Conservation (phyloP, 2,113 vertebrate genomes). For the Zapornia atra region DNA sequence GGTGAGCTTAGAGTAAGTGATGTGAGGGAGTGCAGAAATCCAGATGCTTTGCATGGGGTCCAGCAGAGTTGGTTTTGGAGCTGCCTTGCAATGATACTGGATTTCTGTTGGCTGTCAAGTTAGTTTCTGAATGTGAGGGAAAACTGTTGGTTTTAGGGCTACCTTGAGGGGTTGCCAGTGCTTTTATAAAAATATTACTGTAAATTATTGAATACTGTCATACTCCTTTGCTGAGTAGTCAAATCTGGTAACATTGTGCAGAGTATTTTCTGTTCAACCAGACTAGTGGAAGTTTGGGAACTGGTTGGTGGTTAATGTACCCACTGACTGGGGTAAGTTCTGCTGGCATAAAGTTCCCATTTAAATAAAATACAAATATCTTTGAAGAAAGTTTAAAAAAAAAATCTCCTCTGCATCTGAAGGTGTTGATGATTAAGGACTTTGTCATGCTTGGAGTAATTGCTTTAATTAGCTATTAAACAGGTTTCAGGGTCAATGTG, state of each 20-base stretch:
- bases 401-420: background rate
- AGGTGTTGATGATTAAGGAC: constrained; percentile 81
- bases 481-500: constrained; percentile 90
- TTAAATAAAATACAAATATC: background rate
- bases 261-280: background rate
- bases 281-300: rapidly evolving
- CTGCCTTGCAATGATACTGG: background rate
- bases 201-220: background rate
- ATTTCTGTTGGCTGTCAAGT: background rate
- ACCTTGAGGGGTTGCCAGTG: background rate
- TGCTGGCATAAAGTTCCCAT: background rate
- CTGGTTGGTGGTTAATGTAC: background rate
- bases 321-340: background rate
- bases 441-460: constrained; percentile 85
- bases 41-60: background rate
- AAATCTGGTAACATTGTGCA: background rate
- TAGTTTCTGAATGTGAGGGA: background rate
- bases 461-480: constrained; percentile 95
- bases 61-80: background rate
- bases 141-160: background rate
- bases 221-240: background rate
- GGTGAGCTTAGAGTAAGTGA: background rate
- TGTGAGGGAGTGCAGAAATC: rapidly evolving
- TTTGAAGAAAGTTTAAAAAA: background rate
- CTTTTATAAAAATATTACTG: background rate